Evolutionary conservation across 2,113 vertebrate genomes (phyloP).

Genomic region (Rhodinocichla rosea): DNA sequence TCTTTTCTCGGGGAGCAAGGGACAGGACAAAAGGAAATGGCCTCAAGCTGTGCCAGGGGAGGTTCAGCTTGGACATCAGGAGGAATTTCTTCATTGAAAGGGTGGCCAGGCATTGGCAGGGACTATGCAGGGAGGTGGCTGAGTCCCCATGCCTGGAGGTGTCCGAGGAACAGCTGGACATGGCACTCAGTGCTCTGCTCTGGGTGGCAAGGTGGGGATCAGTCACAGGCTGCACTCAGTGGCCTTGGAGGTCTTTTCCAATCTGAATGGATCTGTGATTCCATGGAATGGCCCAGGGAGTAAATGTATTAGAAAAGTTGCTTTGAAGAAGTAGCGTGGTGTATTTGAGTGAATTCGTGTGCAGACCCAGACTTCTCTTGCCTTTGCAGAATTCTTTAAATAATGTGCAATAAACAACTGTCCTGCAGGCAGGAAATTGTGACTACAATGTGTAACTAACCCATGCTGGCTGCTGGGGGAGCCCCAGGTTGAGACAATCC

Average conservation of each 20-base stretch:
- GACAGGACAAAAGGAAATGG: fast-evolving
- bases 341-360: background rate
- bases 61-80: background rate
- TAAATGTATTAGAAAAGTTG: background rate
- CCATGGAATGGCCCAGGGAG: background rate
- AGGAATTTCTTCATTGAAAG: background rate
- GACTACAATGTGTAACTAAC: background rate
- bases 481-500: background rate
- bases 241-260: background rate
- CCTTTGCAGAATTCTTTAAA: background rate
- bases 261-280: too few relatives aligned
- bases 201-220: background rate
- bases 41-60: background rate
- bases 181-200: background rate
- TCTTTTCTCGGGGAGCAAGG: background rate
- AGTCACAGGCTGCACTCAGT: background rate
- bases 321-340: background rate
- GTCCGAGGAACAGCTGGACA: fast-evolving
- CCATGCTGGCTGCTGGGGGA: background rate
- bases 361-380: background rate
- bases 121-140: fast-evolving
- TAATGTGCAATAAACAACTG: background rate
- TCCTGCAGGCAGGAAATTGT: background rate
- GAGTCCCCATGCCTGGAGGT: background rate
- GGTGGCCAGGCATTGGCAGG: background rate